Percentiles rank a stretch among this genome's conserved stretches.
These are phyloP conservation scores for Lepisosteus oculatus DNA, from an alignment of 2,113 vertebrate genomes.

Conservation along the genomic window DNA sequence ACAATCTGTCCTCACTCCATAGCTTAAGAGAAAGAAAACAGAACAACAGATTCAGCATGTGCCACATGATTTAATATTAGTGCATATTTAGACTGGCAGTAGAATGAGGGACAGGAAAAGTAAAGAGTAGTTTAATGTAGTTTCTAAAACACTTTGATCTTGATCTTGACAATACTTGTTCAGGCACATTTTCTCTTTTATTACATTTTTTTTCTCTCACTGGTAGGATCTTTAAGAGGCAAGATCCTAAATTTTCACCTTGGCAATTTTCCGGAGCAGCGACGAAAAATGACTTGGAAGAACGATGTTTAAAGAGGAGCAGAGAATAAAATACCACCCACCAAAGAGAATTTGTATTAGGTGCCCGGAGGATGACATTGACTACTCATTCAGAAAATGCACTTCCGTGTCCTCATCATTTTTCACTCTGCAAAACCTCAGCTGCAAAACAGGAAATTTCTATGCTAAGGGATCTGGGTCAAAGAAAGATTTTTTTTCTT, in stretches of 20 bases:
- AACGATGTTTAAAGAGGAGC: neutral
- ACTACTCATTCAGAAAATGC: slow-evolving; percentile 7
- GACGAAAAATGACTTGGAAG: neutral
- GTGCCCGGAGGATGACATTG: slow-evolving; percentile 1
- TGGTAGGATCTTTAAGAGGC: neutral
- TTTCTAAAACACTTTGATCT: too few species aligned
- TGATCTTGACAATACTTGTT: neutral
- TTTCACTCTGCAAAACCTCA: neutral
- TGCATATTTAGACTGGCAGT: too few species aligned
- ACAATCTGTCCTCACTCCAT: too few species aligned
- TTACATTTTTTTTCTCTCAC: neutral
- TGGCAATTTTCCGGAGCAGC: neutral
- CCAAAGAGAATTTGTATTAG: neutral
- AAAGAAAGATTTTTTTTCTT: slow-evolving; percentile 3
- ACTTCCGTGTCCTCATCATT: slow-evolving; percentile 3
- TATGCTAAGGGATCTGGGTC: slow-evolving; percentile 22
- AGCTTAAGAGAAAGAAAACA: too few species aligned
- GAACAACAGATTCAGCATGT: too few species aligned
- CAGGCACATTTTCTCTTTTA: neutral
- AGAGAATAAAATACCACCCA: neutral
- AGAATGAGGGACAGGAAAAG: too few species aligned
- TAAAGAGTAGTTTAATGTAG: too few species aligned
- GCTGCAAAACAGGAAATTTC: slow-evolving; percentile 17
- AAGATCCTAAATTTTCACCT: neutral
- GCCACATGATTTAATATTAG: too few species aligned